Evolutionary conservation across 2,888 invertebrate species (phyloP), one percentile per base, ranked within the genome.

Genomic region (Neuroscelio doddi): DNA sequence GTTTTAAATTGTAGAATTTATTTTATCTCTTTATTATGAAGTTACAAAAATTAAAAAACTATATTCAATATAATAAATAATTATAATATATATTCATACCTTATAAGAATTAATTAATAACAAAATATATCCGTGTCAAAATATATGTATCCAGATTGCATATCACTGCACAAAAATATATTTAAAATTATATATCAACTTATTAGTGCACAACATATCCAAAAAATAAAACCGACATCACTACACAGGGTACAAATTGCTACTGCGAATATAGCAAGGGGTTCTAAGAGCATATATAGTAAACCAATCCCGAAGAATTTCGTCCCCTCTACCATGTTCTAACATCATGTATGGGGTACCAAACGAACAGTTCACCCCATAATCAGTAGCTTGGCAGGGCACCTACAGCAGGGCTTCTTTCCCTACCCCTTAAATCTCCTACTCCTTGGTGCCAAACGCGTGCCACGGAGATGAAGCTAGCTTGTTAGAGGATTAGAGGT

Each of bases 1-100:
- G 89, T 80, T 90, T 90, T 80, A 89, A 90, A 70, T 90, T 90
- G 71, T 91, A 89, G 73, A n/a, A n/a, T n/a, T n/a, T n/a, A n/a
- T n/a, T n/a, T n/a, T n/a, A n/a, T n/a, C n/a, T n/a, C n/a, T n/a
- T n/a, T n/a, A n/a, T n/a, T n/a, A n/a, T n/a, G n/a, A n/a, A n/a
- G n/a, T n/a, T n/a, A n/a, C n/a, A n/a, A n/a, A n/a, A n/a, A n/a
- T n/a, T n/a, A n/a, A n/a, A n/a, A n/a, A n/a, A n/a, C n/a, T n/a
- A n/a, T n/a, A n/a, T n/a, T n/a, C n/a, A n/a, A n/a, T n/a, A n/a
- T n/a, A n/a, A n/a, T n/a, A n/a, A n/a, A n/a, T n/a, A n/a, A n/a
- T n/a, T n/a, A n/a, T n/a, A n/a, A n/a, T n/a, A n/a, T n/a, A n/a
- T n/a, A 21, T 5, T 21, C 21, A 5, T 21, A 21, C 21, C 21